Evolutionary conservation across 2,888 invertebrate genomes (phyloP).

Genomic region (Pyrrhosoma nymphula): DNA sequence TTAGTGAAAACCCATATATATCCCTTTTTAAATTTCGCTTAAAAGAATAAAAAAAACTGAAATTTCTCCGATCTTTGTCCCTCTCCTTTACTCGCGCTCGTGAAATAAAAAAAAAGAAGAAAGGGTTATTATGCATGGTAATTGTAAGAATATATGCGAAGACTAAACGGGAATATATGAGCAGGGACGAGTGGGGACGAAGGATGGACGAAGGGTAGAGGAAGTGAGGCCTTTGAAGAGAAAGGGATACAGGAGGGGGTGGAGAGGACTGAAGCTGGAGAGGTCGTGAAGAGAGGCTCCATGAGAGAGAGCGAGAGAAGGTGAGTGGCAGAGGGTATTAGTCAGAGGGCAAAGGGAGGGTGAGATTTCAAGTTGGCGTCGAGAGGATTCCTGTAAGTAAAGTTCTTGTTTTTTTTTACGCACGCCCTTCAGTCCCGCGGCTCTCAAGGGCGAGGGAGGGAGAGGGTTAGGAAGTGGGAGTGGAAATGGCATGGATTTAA

Average conservation of each 20-base stretch:
- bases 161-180: not conserved
- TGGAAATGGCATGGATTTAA: not conserved
- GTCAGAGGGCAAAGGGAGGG: not conserved
- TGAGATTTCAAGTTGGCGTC: constrained; percentile 25
- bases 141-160: not conserved
- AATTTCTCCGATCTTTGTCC: too few species aligned
- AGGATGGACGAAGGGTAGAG: not conserved
- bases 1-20: too few species aligned
- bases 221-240: not conserved
- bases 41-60: too few species aligned
- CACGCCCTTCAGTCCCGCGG: not conserved
- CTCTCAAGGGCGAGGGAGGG: not conserved
- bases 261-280: not conserved
- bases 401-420: not conserved
- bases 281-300: not conserved
- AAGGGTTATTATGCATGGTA: not conserved
- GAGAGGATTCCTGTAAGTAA: not conserved
- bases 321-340: not conserved
- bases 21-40: too few species aligned
- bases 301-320: not conserved
- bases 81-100: not conserved
- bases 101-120: not conserved
- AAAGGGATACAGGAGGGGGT: not conserved
- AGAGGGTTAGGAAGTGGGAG: not conserved
- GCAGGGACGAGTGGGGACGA: not conserved